Percentiles rank a stretch among this genome's conserved stretches.
phyloP scores from a whole-genome alignment of 2,888 invertebrate genomes.

The Nasonovia ribisnigri region DNA sequence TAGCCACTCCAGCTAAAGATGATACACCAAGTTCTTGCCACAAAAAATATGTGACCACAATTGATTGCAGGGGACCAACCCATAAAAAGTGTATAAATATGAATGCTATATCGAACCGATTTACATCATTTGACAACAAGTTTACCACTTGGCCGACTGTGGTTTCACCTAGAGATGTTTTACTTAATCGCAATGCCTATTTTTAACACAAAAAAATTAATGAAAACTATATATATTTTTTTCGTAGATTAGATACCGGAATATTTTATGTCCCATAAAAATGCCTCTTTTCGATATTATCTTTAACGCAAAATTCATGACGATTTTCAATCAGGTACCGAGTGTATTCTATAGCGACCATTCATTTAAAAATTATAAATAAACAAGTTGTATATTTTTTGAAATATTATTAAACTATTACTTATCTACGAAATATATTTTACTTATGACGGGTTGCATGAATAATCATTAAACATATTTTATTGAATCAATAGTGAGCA shows the following conservation, averaged over 20 bases:
- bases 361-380: not conserved
- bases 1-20: constrained; percentile 79
- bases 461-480: too few relatives aligned
- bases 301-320: not conserved
- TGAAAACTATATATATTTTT: not conserved
- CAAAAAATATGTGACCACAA: constrained; percentile 80
- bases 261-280: not conserved
- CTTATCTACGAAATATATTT: not conserved
- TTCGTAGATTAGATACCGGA: not conserved
- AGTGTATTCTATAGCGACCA: not conserved
- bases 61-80: constrained; percentile 88
- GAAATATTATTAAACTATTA: not conserved
- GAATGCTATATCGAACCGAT: constrained; percentile 89
- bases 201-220: not conserved
- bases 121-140: constrained; percentile 93
- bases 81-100: constrained; percentile 91
- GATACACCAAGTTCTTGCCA: constrained; percentile 79
- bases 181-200: constrained; percentile 79
- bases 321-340: not conserved
- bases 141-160: constrained; percentile 79
- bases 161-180: constrained; percentile 86
- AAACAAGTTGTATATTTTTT: not conserved
- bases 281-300: not conserved
- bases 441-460: too few relatives aligned
- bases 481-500: too few relatives aligned